Evolutionary conservation across 2,797 vertebrate species (phyloP).

Genomic region (Podargus strigoides): DNA sequence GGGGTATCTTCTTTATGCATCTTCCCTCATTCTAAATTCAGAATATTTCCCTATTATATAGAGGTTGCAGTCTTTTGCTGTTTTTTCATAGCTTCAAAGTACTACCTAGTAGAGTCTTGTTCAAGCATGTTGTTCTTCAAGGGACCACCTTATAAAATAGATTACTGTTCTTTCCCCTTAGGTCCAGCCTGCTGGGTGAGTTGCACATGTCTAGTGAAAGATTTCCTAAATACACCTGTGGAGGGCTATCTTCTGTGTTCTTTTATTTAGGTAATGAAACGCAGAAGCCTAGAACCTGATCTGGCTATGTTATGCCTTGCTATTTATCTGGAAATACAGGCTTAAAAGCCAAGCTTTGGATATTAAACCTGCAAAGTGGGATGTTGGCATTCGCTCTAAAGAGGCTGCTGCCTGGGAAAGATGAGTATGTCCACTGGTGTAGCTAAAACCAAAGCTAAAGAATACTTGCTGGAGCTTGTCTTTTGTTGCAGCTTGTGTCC

Average conservation of each 20-base stretch:
- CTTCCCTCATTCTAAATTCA: slow-evolving; percentile 27
- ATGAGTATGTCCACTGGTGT: background rate
- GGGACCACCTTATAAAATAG: background rate
- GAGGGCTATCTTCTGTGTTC: background rate
- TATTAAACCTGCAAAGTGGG: background rate
- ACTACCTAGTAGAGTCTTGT: background rate
- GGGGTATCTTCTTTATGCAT: slow-evolving; percentile 18
- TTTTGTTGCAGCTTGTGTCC: background rate
- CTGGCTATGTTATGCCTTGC: background rate
- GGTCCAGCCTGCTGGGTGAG: background rate
- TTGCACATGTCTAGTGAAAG: background rate
- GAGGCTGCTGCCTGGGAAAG: background rate
- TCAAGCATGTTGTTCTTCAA: background rate
- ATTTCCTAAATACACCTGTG: background rate
- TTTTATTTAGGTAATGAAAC: background rate
- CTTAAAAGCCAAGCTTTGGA: background rate
- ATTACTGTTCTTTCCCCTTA: background rate
- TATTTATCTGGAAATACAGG: background rate
- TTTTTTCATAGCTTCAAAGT: slow-evolving; percentile 8
- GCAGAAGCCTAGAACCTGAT: background rate
- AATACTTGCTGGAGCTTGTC: background rate
- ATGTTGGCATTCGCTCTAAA: background rate
- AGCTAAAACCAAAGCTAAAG: background rate
- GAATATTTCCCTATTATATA: slow-evolving; percentile 18
- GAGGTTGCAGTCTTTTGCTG: slow-evolving; percentile 4